phyloP scores from a whole-genome alignment of 1,140 invertebrate genomes.

The Andricus grossulariae region DNA sequence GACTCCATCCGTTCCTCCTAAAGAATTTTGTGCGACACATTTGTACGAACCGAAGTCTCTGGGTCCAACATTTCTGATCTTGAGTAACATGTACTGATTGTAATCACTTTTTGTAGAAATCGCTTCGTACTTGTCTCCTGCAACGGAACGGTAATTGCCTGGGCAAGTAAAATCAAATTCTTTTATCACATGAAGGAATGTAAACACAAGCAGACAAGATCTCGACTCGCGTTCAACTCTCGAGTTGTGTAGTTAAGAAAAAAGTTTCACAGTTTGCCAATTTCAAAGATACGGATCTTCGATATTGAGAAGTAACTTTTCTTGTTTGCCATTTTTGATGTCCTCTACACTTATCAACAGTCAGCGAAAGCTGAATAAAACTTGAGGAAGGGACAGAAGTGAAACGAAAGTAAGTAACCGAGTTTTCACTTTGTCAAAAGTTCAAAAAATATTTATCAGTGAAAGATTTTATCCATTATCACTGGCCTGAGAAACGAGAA shows the following conservation, averaged over 20 bases:
- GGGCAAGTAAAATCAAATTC: conserved; percentile 63
- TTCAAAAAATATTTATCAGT: no score
- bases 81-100: conserved; percentile 92
- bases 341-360: not conserved
- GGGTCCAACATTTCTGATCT: conserved; percentile 86
- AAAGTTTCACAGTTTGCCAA: conserved; percentile 12
- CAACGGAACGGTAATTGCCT: conserved; percentile 72
- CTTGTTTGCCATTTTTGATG: conserved; percentile 10
- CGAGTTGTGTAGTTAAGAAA: conserved; percentile 1
- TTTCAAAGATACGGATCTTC: not conserved
- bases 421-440: no score
- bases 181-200: conserved; percentile 33
- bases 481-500: no score
- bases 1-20: conserved; percentile 93
- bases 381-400: not conserved
- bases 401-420: not conserved
- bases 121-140: conserved; percentile 92
- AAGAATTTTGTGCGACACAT: conserved; percentile 95
- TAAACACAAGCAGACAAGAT: conserved; percentile 20
- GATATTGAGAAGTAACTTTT: conserved; percentile 27
- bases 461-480: no score
- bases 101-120: conserved; percentile 87
- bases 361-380: not conserved
- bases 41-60: conserved; percentile 92
- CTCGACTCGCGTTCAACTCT: conserved; percentile 8